These are phyloP conservation scores for Amphimedon queenslandica DNA, from an alignment of 37 sponge, comb jelly and placozoan genomes.

Conservation along the genomic window DNA sequence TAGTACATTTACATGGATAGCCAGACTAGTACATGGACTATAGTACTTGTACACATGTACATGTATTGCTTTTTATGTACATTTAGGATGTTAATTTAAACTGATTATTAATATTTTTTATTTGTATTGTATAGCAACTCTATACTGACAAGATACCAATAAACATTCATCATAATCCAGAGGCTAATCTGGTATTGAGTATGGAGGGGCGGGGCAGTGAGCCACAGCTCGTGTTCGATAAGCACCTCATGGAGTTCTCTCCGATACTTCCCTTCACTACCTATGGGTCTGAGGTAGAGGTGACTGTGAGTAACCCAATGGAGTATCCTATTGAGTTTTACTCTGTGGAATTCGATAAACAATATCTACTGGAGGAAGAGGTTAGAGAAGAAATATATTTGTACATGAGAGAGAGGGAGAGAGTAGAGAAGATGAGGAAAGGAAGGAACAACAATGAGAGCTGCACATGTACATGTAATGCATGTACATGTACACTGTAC, in stretches of 20 bases:
- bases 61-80: background rate
- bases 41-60: background rate
- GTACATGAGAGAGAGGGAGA: no score
- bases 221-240: constrained; percentile 76
- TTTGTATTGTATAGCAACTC: constrained; percentile 22
- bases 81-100: background rate
- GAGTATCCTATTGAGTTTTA: constrained; percentile 91
- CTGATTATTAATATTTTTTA: constrained; percentile 7
- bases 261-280: constrained; percentile 86
- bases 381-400: no score
- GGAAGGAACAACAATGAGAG: background rate
- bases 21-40: background rate
- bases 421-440: no score
- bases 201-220: constrained; percentile 83
- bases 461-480: background rate
- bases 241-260: constrained; percentile 72
- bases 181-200: constrained; percentile 34
- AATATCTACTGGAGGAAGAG: constrained; percentile 87
- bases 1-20: no score
- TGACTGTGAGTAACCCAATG: constrained; percentile 79
- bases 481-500: background rate
- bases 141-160: constrained; percentile 84
- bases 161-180: constrained; percentile 62
- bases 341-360: constrained; percentile 93
- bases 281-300: constrained; percentile 68